phyloP scores from a whole-genome alignment of 2,797 vertebrate species.

The Acanthurus lineatus region DNA sequence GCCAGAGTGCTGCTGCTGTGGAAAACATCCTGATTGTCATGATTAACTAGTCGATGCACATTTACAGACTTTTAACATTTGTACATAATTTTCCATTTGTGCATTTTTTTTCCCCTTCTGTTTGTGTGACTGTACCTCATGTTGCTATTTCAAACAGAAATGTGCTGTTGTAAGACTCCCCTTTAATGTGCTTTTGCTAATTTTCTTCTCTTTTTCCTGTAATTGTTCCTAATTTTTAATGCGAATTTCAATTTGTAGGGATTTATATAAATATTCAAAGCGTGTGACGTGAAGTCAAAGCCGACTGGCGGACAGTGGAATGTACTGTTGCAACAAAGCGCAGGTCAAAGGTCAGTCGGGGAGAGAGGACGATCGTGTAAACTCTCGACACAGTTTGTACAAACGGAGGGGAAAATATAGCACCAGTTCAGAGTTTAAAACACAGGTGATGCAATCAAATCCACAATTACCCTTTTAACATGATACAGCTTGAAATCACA shows the following conservation, averaged over 20 bases:
- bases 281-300: conserved; percentile 27
- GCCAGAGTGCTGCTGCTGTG: conserved; percentile 56
- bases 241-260: conserved; percentile 8
- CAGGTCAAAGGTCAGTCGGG: conserved; percentile 19
- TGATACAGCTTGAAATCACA: conserved; percentile 58
- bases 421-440: conserved; percentile 80
- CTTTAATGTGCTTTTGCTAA: conserved; percentile 54
- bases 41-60: conserved; percentile 57
- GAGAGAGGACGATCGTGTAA: conserved; percentile 49
- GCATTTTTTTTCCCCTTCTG: conserved; percentile 32
- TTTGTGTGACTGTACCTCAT: conserved; percentile 36
- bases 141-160: conserved; percentile 47
- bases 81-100: conserved; percentile 46
- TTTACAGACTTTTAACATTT: conserved; percentile 45
- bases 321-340: conserved; percentile 38
- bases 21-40: conserved; percentile 83
- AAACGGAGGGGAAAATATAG: conserved; percentile 77
- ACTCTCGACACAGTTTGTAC: conserved; percentile 65
- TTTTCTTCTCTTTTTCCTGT: background rate
- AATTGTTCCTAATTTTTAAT: background rate
- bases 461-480: conserved; percentile 52
- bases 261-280: conserved; percentile 20
- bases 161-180: conserved; percentile 45
- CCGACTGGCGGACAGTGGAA: conserved; percentile 33
- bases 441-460: conserved; percentile 52